Base-by-base conservation (phyloP, 2,797 vertebrate species). In the Microcaecilia unicolor region DNA sequence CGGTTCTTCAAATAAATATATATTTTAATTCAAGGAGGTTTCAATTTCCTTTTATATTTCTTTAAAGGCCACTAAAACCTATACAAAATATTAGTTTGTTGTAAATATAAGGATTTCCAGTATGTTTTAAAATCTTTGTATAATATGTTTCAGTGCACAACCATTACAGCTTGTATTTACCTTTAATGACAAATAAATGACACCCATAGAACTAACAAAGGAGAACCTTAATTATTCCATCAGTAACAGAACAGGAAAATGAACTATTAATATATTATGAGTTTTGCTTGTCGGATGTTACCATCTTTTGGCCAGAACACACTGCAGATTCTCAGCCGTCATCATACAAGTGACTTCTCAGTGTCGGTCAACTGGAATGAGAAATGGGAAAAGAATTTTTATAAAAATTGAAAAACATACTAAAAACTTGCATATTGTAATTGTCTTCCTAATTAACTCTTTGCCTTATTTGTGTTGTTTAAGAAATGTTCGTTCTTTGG, bases 141-240 rank as follows among this genome's bases (percentile, higher is more conserved):
- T 42, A 67, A 60, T 62, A 63, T 49, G 68, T 58, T 74, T 61
- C 50, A 71, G 47, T 72, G 60, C 52, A 69, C 46, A 56, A 54
- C 53, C 64, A 68, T 70, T 72, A 48, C 47, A 67, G n/a, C n/a
- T 28, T 65, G 50, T 74, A 76, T 82, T 82, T 80, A 80, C 74
- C 72, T 82, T 82, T 64, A 76, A 83, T 82, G 69, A 80, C 84
- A 81, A 82, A 82, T 78, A 84, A 78, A 81, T 72, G 63, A 52
- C 50, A 70, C 45, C 65, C n/a, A 25, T 55, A 61, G 27, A 80
- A 79, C 83, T 79, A 78, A 80, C 73, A 65, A 75, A 78, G 66
- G 32, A 69, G 74, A 68, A 28, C 28, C 72, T 79, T 80, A 81
- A 84, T 78, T 80, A 77, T 83, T 83, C 83, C 64, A 81, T 80